phyloP scores from a whole-genome alignment of 2,797 vertebrate species.

The Phoxinus dragarum region DNA sequence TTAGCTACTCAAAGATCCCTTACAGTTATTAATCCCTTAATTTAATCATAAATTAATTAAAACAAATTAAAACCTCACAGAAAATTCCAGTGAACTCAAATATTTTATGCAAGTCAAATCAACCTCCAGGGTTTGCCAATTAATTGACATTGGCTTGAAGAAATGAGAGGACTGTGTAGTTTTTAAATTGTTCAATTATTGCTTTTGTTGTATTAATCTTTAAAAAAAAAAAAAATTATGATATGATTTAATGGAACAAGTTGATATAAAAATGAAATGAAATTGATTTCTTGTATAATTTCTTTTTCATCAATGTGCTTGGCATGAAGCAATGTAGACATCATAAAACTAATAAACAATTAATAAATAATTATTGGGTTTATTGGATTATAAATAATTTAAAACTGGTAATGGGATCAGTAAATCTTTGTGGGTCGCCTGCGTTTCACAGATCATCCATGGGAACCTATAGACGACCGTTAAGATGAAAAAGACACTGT shows the following conservation, averaged over 20 bases:
- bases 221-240: too few species aligned
- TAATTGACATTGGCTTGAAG: neutral
- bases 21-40: neutral
- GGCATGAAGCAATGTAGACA: constrained; percentile 24
- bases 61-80: neutral
- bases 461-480: constrained; percentile 81
- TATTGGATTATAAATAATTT: constrained; percentile 99
- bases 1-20: too few species aligned
- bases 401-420: constrained; percentile 97
- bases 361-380: constrained; percentile 97
- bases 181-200: neutral
- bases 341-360: constrained; percentile 64
- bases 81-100: neutral
- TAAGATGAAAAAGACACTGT: constrained; percentile 85
- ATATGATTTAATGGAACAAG: neutral
- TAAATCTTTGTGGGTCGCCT: constrained; percentile 81
- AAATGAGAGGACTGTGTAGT: neutral
- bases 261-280: neutral
- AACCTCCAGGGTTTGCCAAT: neutral
- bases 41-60: neutral
- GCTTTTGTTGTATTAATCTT: neutral
- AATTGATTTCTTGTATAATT: neutral
- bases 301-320: neutral
- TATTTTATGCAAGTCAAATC: neutral
- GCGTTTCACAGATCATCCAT: constrained; percentile 81